These are phyloP conservation scores for Bombus waltoni DNA, from an alignment of 1,140 invertebrate species.

Conservation along the genomic window DNA sequence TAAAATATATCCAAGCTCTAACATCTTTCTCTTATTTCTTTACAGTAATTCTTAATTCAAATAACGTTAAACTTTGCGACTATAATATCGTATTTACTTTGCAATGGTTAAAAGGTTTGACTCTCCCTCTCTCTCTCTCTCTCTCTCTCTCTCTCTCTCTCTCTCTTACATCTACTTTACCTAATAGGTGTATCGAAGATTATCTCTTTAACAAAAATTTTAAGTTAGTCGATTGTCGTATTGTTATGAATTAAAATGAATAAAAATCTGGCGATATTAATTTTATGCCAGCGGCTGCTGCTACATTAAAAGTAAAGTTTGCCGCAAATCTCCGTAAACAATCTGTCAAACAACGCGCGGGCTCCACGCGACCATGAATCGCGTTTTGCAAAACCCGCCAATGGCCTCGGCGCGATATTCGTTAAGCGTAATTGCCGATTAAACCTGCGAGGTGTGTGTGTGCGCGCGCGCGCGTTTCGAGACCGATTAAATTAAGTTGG, in stretches of 20 bases:
- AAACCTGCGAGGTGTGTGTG: not conserved
- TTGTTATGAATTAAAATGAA: too few relatives aligned
- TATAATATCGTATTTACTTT: not conserved
- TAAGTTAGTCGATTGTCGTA: too few relatives aligned
- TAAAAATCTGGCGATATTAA: too few relatives aligned
- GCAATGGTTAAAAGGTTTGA: not conserved
- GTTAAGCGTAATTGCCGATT: constrained; percentile 21
- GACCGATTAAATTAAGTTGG: constrained; percentile 35
- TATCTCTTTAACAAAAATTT: too few relatives aligned
- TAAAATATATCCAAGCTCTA: not conserved
- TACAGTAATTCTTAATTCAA: not conserved
- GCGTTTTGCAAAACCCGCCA: constrained; percentile 11
- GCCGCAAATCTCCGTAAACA: not conserved
- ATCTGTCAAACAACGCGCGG: not conserved
- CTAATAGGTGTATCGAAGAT: not conserved
- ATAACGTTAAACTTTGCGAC: not conserved
- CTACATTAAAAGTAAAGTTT: not conserved
- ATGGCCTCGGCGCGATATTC: not conserved
- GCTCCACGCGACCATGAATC: not conserved
- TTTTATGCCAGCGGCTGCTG: too few relatives aligned
- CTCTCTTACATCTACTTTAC: not conserved
- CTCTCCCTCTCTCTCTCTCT: too few relatives aligned
- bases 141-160: too few relatives aligned
- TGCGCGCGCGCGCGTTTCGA: not conserved
- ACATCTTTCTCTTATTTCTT: not conserved